Base-by-base conservation (phyloP, 1,140 invertebrate genomes). In the Rhysida immarginata region DNA sequence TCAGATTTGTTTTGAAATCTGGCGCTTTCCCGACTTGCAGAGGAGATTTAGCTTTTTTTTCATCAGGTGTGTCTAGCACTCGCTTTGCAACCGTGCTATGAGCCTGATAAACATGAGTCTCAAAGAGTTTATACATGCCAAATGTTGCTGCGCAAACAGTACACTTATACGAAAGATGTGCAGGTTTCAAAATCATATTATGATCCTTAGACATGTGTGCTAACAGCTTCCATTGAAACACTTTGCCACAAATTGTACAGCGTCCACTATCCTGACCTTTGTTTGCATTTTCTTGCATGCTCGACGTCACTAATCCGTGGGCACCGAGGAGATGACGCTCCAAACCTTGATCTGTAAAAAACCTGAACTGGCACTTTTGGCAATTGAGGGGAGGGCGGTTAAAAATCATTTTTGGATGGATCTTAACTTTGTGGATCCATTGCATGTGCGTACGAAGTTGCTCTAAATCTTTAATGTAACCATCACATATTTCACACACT, bases 381-480 rank as follows among this genome's bases (percentile, higher is more conserved):
- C 91, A 96, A 69, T 94, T 95, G 54, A 96, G 74, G 27, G 91
- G 91, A 58, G 91, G 89, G 71, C 88, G 76, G 71, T 90, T 92
- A 66, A 91, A 88, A 58, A 93, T 90, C 89, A 93, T 93, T 73
- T 93, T 93, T 58, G 88, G 89, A 75, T 93, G 89, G 65, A 93
- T 93, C 73, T 93, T 93, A 52, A 93, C 87, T 79, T 93, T 92
- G 67, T 93, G 90, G 66, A 92, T 91, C 87, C 87, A 92, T 64
- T 91, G 87, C 90, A 94, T 94, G 66, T 94, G 90, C 70, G 90
- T 92, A 59, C 88, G 74, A 41, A 93, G 73, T 71, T 92, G 87
- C 64, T 93, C 89, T 62, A 93, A 75, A 72, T 93, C 89, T 77
- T 93, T 93, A 54, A 94, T 92, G 64, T 92, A 93, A 42, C 88